Conservation (phyloP, 2,888 invertebrate species). For the Carterocephalus palaemon region DNA sequence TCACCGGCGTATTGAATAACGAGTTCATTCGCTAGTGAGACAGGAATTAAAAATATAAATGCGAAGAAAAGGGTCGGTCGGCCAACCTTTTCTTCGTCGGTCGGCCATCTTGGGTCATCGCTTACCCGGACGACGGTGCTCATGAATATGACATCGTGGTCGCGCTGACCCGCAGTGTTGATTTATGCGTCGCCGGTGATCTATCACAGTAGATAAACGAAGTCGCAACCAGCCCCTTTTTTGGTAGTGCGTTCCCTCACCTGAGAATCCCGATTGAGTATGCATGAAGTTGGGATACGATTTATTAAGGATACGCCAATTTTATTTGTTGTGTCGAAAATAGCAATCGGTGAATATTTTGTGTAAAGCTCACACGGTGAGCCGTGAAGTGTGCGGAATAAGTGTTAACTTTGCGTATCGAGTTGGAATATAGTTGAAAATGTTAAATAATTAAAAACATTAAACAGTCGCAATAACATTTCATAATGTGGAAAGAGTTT, state of each 20-base stretch:
- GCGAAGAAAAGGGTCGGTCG: slow-evolving; percentile 46
- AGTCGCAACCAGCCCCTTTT: slow-evolving; percentile 37
- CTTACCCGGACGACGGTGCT: slow-evolving; percentile 41
- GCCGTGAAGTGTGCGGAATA: no score
- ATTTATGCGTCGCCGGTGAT: slow-evolving; percentile 60
- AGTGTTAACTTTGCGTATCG: no score
- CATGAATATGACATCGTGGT: slow-evolving; percentile 72
- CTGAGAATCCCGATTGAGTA: slow-evolving; percentile 46
- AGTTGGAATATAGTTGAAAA: slow-evolving; percentile 2
- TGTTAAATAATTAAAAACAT: slow-evolving; percentile 12
- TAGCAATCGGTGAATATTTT: neutral
- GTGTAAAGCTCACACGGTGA: no score
- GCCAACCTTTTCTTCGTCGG: slow-evolving; percentile 32
- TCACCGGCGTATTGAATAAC: slow-evolving; percentile 40
- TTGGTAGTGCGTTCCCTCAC: slow-evolving; percentile 37
- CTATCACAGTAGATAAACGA: slow-evolving; percentile 55
- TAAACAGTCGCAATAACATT: slow-evolving; percentile 2
- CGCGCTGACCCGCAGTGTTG: slow-evolving; percentile 53
- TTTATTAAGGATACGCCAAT: slow-evolving; percentile 21
- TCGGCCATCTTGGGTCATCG: slow-evolving; percentile 35
- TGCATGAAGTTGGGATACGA: slow-evolving; percentile 41
- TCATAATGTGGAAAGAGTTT: slow-evolving; percentile 6
- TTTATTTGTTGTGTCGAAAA: slow-evolving; percentile 6
- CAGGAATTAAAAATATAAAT: slow-evolving; percentile 45
- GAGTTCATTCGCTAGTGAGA: slow-evolving; percentile 35